Percentiles rank a stretch among this genome's conserved stretches.
Evolutionary conservation across 2,888 invertebrate species (phyloP).

Genomic region (Eucriotettix oculatus): DNA sequence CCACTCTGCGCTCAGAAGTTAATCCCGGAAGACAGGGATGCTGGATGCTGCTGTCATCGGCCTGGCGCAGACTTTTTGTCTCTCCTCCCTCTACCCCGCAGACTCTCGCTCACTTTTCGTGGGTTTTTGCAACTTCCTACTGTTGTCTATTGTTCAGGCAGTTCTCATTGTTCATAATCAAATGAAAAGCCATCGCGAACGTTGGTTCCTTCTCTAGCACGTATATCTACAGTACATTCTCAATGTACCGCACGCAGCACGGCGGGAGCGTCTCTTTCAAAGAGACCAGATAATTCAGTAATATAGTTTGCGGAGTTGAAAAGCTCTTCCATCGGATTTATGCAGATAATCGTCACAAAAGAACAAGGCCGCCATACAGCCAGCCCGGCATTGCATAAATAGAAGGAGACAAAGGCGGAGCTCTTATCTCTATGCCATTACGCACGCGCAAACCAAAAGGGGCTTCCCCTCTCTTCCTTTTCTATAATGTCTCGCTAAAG

Average conservation of each 20-base stretch:
- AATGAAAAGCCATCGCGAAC: slow-evolving; percentile 13
- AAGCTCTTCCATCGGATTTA: slow-evolving; percentile 16
- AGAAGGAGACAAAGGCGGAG: slow-evolving; percentile 13
- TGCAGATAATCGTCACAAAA: slow-evolving; percentile 15
- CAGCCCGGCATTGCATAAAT: slow-evolving; percentile 13
- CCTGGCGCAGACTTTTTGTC: not conserved
- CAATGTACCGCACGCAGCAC: slow-evolving; percentile 5
- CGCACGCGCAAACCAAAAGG: slow-evolving; percentile 10
- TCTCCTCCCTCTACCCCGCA: no score
- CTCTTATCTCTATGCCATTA: slow-evolving; percentile 12
- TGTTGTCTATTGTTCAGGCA: slow-evolving; percentile 14
- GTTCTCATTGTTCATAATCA: slow-evolving; percentile 15
- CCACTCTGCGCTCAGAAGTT: not conserved
- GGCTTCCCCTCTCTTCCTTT: not conserved
- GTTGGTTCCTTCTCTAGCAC: slow-evolving; percentile 2
- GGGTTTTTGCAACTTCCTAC: slow-evolving; percentile 9
- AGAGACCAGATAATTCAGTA: slow-evolving; percentile 15
- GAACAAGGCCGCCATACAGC: slow-evolving; percentile 11
- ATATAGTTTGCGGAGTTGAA: slow-evolving; percentile 16
- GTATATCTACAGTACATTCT: slow-evolving; percentile 8
- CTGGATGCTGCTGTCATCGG: not conserved
- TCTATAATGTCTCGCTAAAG: slow-evolving; percentile 10
- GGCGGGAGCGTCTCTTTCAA: slow-evolving; percentile 9
- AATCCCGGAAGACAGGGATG: not conserved
- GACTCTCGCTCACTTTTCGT: not conserved